These are phyloP conservation scores for Gymnobelideus leadbeateri DNA, from an alignment of 2,113 vertebrate genomes.

Conservation along the genomic window DNA sequence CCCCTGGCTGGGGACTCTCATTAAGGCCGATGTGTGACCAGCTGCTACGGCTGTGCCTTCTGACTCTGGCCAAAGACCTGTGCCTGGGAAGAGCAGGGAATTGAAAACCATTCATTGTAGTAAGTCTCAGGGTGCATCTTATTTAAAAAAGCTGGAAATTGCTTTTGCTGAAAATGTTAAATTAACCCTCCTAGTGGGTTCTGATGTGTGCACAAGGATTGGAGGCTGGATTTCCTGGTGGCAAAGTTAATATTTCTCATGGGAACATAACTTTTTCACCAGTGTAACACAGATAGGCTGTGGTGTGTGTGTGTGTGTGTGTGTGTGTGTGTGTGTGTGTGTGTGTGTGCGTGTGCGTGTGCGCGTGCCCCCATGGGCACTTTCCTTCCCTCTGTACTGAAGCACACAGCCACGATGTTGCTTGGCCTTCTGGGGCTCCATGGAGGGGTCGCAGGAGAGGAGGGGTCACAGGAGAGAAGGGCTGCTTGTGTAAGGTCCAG, in stretches of 20 bases:
- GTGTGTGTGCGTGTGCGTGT: no score
- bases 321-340: no score
- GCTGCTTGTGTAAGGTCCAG: not conserved
- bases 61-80: not conserved
- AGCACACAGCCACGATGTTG: not conserved
- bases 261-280: not conserved
- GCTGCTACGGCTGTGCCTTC: not conserved
- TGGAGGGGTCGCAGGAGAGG: not conserved
- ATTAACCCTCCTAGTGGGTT: slow-evolving; percentile 9
- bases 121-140: not conserved
- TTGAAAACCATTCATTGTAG: slow-evolving; percentile 18
- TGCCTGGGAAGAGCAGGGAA: not conserved
- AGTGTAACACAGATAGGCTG: not conserved
- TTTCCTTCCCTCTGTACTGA: not conserved
- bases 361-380: fast-evolving
- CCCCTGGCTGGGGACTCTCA: not conserved
- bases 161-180: slow-evolving; percentile 38
- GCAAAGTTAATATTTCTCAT: slow-evolving; percentile 44
- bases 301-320: not conserved
- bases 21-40: not conserved
- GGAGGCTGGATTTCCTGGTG: not conserved
- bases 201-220: not conserved
- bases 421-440: not conserved
- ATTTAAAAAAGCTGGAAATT: slow-evolving; percentile 48
- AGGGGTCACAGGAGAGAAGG: not conserved